These are phyloP conservation scores for Alentia gelatinosa DNA, from an alignment of 2,888 invertebrate species.

Conservation along the genomic window DNA sequence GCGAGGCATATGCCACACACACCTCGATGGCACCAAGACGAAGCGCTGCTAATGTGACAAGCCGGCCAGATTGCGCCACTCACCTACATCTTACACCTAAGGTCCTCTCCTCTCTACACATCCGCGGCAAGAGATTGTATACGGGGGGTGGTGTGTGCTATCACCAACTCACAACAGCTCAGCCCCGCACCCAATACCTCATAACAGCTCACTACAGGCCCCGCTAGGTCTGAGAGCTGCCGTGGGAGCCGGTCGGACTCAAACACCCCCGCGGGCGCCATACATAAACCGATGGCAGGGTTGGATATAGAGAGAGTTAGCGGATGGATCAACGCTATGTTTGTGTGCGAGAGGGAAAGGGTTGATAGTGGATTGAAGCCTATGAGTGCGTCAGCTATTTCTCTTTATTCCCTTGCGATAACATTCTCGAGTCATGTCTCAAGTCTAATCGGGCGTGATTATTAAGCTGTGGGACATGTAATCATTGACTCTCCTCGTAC, in stretches of 20 bases:
- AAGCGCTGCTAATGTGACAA: slow-evolving; percentile 22
- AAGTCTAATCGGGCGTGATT: slow-evolving; percentile 34
- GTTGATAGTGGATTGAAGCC: too few species aligned
- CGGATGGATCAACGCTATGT: too few species aligned
- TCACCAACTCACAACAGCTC: slow-evolving; percentile 1
- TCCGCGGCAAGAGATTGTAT: too few species aligned
- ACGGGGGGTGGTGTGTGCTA: background rate
- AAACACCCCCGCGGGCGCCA: slow-evolving; percentile 1
- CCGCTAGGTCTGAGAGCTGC: background rate
- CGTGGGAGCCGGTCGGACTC: background rate
- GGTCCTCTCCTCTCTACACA: too few species aligned
- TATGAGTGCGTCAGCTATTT: too few species aligned
- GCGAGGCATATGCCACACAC: slow-evolving; percentile 42
- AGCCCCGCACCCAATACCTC: background rate
- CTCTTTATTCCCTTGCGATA: background rate
- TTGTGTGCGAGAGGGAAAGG: too few species aligned
- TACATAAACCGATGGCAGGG: too few species aligned
- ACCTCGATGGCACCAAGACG: too few species aligned
- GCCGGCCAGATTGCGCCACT: slow-evolving; percentile 28
- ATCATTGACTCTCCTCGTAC: slow-evolving; percentile 52
- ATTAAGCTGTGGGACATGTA: slow-evolving; percentile 33
- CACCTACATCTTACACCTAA: background rate
- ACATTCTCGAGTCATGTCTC: background rate
- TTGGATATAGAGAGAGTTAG: too few species aligned
- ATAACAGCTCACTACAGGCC: background rate